Base-by-base conservation (phyloP, 2,113 vertebrate species). In the Lepus europaeus region DNA sequence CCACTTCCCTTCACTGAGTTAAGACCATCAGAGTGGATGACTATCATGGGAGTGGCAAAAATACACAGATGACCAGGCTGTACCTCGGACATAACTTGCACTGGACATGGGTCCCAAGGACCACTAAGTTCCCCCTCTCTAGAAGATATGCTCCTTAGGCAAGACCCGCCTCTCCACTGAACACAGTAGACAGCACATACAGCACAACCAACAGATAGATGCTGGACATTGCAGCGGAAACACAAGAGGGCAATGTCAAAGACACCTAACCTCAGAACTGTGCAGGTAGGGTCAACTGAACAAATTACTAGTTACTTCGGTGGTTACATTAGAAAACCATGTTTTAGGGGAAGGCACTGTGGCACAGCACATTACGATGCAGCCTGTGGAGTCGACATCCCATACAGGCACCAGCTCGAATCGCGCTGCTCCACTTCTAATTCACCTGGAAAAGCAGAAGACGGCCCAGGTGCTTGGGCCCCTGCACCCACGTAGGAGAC, bases 201-300 rank as follows among this genome's bases (percentile, higher is more conserved):
- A 25, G 59, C 59, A 92, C 69, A 83, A 91, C 10, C 66, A 91
- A 45, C 6, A 7, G 45, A 59, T 14, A 82, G 74, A 3, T 90
- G 53, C 36, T 90, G 39, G 82, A 89, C 16, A 69, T 1, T 72
- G 69, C 2, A 68, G 49, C 56, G 11, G 56, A 89, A 87, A 74
- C 69, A 95, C 49, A 89, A 86, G 68, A 79, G 4, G 31, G 22
- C 31, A 89, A 85, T 9, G 85, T 91, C 85, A 91, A 70, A 95
- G 6, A 83, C 49, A 13, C 36, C 70, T 56, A 84, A 79, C 0
- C n/a, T 9, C 51, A 90, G 29, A 78, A 69, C 31, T 91, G 53
- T 49, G 45, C 45, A 45, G 45, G 16, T 10, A 49, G 27, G 66
- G 25, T 39, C 68, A 49, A 51, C 87, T 91, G 80, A 83, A 88